Conservation (phyloP, 1,140 invertebrate species). For the Aphis gossypii region DNA sequence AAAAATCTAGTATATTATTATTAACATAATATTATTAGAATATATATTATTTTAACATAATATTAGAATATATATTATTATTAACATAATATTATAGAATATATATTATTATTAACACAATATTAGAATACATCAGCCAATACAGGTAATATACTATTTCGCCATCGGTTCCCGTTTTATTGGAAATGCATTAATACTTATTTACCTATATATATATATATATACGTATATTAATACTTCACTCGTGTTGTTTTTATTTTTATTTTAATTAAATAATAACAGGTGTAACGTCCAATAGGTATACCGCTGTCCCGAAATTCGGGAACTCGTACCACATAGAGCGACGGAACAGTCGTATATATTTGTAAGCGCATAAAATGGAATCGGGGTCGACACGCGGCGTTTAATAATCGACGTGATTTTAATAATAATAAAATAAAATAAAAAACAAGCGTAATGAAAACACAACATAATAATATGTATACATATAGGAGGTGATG, state of each 20-base stretch:
- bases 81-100: too few relatives aligned
- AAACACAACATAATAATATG: not conserved
- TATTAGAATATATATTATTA: too few relatives aligned
- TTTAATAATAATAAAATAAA: not conserved
- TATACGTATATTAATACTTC: not conserved
- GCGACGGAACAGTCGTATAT: not conserved
- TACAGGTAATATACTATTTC: not conserved
- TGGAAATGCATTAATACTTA: not conserved
- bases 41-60: too few relatives aligned
- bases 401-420: not conserved
- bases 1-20: not conserved
- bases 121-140: not conserved
- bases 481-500: not conserved
- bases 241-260: not conserved
- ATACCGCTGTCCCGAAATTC: not conserved
- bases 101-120: too few relatives aligned
- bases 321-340: not conserved
- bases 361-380: not conserved
- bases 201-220: not conserved
- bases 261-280: conserved; percentile 9
- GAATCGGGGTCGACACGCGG: not conserved
- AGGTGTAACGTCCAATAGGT: not conserved
- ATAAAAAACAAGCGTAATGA: not conserved
- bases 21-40: too few relatives aligned
- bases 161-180: not conserved